These are phyloP conservation scores for Tauraco erythrolophus DNA, from an alignment of 2,113 vertebrate genomes.

Conservation along the genomic window DNA sequence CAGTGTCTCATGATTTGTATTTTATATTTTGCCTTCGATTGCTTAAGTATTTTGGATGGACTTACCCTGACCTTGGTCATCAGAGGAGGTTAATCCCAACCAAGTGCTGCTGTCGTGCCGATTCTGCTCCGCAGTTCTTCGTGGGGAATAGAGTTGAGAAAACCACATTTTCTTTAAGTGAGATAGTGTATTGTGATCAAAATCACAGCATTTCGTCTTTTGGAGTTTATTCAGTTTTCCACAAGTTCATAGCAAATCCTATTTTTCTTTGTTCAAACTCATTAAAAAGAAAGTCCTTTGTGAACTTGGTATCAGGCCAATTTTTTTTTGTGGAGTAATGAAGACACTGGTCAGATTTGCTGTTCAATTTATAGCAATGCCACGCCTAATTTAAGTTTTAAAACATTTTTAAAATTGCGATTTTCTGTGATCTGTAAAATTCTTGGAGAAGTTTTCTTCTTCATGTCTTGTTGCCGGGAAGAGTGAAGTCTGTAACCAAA, in stretches of 20 bases:
- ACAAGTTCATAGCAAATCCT: neutral
- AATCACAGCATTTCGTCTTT: neutral
- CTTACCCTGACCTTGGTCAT: neutral
- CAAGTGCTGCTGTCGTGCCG: neutral
- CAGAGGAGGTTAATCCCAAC: neutral
- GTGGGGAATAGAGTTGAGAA: neutral
- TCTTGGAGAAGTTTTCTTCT: neutral
- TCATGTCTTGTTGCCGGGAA: neutral
- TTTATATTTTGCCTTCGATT: neutral
- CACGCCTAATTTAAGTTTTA: neutral
- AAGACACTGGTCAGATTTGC: neutral
- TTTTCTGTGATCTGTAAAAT: neutral
- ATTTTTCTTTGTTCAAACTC: neutral
- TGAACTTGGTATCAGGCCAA: neutral
- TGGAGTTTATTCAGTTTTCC: neutral
- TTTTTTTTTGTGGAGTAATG: neutral
- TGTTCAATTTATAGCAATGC: neutral
- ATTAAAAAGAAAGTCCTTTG: neutral
- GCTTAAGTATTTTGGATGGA: neutral
- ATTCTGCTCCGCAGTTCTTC: neutral
- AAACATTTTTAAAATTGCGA: rapidly evolving
- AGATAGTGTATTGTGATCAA: neutral
- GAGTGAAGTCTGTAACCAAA: neutral
- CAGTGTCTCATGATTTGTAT: neutral
- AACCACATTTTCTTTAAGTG: neutral